These are phyloP conservation scores for Melopsittacus undulatus DNA, from an alignment of 2,797 vertebrate species.

Conservation along the genomic window DNA sequence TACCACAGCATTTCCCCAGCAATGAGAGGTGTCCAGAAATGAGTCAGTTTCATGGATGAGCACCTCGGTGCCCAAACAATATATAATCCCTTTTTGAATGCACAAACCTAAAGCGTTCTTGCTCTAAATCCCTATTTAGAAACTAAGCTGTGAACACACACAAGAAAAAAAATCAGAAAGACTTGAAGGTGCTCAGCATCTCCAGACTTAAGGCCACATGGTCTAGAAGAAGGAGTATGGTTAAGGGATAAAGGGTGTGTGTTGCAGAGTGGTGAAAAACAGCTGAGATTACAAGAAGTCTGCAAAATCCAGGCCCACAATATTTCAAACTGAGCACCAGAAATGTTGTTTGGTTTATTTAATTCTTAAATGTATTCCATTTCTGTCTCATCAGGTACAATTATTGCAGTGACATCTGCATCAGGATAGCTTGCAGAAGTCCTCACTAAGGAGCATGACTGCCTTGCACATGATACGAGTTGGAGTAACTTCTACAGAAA, in stretches of 20 bases:
- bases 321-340: background rate
- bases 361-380: background rate
- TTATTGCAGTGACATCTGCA: background rate
- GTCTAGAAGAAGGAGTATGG: background rate
- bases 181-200: background rate
- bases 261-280: accelerated
- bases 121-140: background rate
- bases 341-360: background rate
- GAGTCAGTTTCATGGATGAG: background rate
- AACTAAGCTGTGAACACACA: background rate
- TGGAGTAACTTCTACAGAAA: background rate
- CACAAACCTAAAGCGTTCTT: background rate
- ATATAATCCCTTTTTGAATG: background rate
- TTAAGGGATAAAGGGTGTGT: background rate
- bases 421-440: background rate
- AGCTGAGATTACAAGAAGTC: background rate
- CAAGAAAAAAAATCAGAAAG: background rate
- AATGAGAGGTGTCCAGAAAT: background rate
- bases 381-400: background rate
- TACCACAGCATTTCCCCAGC: background rate
- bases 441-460: background rate
- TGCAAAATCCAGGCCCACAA: background rate
- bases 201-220: background rate
- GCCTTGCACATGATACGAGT: background rate
- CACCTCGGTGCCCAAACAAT: background rate